A percentile compares a stretch with the other conserved stretches of the same genome.
These are phyloP conservation scores for Parapsyche elsis DNA, from an alignment of 1,140 invertebrate genomes.

Conservation along the genomic window DNA sequence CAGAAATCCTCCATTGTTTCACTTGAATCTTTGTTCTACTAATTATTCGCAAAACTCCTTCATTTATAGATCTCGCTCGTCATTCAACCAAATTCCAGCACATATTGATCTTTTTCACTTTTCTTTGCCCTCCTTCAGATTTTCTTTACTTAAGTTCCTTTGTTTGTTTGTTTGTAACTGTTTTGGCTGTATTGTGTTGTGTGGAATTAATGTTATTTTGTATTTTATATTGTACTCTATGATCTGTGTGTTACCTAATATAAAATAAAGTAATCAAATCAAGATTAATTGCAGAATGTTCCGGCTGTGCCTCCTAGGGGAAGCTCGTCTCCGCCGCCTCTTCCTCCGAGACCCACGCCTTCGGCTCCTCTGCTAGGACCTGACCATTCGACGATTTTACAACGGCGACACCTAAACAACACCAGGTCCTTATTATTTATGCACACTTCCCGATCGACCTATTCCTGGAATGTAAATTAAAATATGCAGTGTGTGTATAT, in stretches of 20 bases:
- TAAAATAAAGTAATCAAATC: background rate
- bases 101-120: too few species aligned
- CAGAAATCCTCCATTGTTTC: too few species aligned
- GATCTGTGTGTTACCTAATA: background rate
- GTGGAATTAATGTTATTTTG: too few species aligned
- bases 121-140: too few species aligned
- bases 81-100: too few species aligned
- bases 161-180: too few species aligned
- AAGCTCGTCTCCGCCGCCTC: conserved; percentile 49
- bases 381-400: conserved; percentile 62
- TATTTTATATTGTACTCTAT: too few species aligned
- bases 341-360: conserved; percentile 59
- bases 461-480: background rate
- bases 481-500: conserved; percentile 1
- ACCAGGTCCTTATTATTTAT: background rate
- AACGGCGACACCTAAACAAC: conserved; percentile 58
- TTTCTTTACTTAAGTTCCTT: too few species aligned
- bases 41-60: too few species aligned
- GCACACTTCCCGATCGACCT: background rate
- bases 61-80: too few species aligned
- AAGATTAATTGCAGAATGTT: conserved; percentile 43
- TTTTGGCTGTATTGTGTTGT: too few species aligned
- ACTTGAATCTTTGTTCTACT: too few species aligned
- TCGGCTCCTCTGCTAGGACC: conserved; percentile 61
- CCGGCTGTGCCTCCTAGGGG: conserved; percentile 49